Conservation (phyloP, 2,797 vertebrate species). For the Propithecus perrieri region DNA sequence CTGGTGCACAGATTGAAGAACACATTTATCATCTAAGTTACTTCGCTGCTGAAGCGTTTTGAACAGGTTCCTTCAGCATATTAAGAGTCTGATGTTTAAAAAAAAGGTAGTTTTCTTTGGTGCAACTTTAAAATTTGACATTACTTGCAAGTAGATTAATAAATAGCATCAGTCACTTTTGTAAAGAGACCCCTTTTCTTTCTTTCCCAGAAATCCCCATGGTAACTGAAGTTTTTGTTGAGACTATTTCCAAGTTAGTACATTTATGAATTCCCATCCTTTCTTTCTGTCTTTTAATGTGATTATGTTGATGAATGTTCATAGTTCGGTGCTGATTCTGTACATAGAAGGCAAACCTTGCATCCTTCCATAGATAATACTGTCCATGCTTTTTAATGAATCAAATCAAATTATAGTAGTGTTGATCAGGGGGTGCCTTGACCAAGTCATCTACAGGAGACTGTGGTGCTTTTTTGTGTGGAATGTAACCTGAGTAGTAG, state of each 20-base stretch:
- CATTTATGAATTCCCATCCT: conserved; percentile 57
- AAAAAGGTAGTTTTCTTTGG: conserved; percentile 70
- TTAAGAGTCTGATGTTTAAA: conserved; percentile 76
- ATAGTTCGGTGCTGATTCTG: conserved; percentile 10
- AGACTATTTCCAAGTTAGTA: conserved; percentile 69
- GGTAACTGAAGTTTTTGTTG: conserved; percentile 78
- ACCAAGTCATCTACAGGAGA: neutral
- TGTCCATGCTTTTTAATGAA: neutral
- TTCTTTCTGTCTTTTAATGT: conserved; percentile 19
- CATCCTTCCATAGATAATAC: neutral
- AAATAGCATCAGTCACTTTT: conserved; percentile 80
- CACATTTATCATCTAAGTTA: conserved; percentile 87
- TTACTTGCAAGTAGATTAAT: conserved; percentile 80
- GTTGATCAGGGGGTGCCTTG: neutral
- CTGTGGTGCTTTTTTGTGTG: neutral
- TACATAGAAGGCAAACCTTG: neutral
- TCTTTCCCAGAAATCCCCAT: conserved; percentile 76
- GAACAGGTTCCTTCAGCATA: conserved; percentile 82
- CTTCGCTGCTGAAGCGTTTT: conserved; percentile 76
- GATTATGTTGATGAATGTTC: conserved; percentile 25
- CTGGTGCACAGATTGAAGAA: conserved; percentile 84
- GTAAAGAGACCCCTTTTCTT: conserved; percentile 61
- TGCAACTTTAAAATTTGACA: conserved; percentile 82
- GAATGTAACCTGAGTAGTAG: neutral
- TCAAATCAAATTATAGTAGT: neutral